A percentile compares a stretch with the other conserved stretches of the same genome.
Evolutionary conservation across 2,888 invertebrate species (phyloP).

Genomic region (Diabrotica balteata): DNA sequence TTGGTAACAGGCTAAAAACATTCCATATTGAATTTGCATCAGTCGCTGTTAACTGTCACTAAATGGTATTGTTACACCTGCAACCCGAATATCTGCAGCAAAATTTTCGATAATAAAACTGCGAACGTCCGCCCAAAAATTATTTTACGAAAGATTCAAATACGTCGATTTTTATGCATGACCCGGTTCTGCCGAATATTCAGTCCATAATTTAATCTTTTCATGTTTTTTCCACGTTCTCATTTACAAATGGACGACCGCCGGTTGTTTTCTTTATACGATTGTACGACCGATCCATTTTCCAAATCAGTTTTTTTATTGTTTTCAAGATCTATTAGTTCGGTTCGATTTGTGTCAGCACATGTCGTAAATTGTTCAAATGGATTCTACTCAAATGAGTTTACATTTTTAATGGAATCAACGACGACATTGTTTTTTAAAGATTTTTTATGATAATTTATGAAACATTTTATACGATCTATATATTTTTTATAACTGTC

Average conservation of each 20-base stretch:
- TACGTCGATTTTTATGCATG: slow-evolving; percentile 43
- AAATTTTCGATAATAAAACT: slow-evolving; percentile 41
- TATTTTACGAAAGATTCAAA: slow-evolving; percentile 40
- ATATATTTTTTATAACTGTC: too few relatives aligned
- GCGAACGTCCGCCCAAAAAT: slow-evolving; percentile 38
- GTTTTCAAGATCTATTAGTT: slow-evolving; percentile 2
- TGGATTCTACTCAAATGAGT: too few relatives aligned
- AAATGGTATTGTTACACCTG: slow-evolving; percentile 60
- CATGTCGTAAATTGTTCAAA: slow-evolving; percentile 7
- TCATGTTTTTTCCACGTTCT: slow-evolving; percentile 35
- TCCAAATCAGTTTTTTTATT: slow-evolving; percentile 14
- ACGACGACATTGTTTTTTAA: too few relatives aligned
- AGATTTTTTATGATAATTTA: too few relatives aligned
- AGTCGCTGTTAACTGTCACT: too few relatives aligned
- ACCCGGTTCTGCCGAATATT: slow-evolving; percentile 38
- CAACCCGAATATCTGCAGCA: slow-evolving; percentile 67
- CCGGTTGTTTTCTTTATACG: slow-evolving; percentile 17
- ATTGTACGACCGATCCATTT: slow-evolving; percentile 15
- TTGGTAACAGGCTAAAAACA: too few relatives aligned
- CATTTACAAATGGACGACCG: slow-evolving; percentile 40
- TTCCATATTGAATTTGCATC: too few relatives aligned
- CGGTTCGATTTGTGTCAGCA: slow-evolving; percentile 10
- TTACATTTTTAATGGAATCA: too few relatives aligned
- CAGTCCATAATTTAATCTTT: slow-evolving; percentile 41
- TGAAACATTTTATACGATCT: too few relatives aligned